phyloP scores from a whole-genome alignment of 2,888 invertebrate species.

The Formica aserva region DNA sequence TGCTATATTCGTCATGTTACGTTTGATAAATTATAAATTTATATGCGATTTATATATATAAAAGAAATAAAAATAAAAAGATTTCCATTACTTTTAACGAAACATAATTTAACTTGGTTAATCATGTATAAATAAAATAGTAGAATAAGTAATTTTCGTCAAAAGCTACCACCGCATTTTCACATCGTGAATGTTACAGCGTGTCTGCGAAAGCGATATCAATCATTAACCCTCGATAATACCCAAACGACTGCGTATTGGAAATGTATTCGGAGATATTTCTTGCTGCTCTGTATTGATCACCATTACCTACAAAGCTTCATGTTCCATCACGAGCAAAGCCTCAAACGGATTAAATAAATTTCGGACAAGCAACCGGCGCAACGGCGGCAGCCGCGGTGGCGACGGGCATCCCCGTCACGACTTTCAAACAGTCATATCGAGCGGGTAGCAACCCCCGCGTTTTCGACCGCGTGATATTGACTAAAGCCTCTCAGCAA shows the following conservation, averaged over 20 bases:
- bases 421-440: conserved; percentile 1
- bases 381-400: conserved; percentile 19
- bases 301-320: background rate
- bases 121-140: conserved; percentile 5
- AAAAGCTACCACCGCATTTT: background rate
- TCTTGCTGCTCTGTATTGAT: background rate
- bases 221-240: conserved; percentile 1
- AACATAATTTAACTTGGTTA: background rate
- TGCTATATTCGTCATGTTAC: background rate
- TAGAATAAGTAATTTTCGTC: background rate
- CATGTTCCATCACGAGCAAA: background rate
- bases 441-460: background rate
- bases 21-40: conserved; percentile 6
- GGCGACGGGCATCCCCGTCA: conserved; percentile 6
- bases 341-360: conserved; percentile 34
- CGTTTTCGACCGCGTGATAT: conserved; percentile 28
- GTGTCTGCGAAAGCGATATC: background rate
- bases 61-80: background rate
- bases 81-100: background rate
- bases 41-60: background rate
- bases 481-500: conserved; percentile 32
- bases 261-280: conserved; percentile 12
- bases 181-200: background rate
- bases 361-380: background rate
- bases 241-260: background rate